Conservation (phyloP, 2,797 vertebrate genomes). For the Sciurus carolinensis region DNA sequence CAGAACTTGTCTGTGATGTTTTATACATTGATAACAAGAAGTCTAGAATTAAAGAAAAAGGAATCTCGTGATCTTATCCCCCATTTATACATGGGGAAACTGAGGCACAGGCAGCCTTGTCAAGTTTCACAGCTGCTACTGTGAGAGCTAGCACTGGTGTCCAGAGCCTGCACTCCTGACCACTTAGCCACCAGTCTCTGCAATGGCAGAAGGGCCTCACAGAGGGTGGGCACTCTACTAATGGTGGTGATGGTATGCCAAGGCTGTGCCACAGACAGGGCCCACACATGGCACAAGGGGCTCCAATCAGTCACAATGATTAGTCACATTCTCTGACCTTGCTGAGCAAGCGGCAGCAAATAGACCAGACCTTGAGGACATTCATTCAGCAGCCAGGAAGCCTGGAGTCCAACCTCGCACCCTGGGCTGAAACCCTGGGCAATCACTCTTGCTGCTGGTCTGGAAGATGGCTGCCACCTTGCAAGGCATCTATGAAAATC, state of each 20-base stretch:
- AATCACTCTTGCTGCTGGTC: neutral
- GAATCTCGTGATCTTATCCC: neutral
- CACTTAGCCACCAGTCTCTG: neutral
- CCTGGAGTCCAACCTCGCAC: neutral
- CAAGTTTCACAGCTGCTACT: neutral
- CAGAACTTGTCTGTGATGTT: neutral
- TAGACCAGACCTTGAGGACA: neutral
- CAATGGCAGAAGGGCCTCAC: neutral
- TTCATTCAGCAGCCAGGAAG: neutral
- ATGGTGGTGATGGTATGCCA: neutral
- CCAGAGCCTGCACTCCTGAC: neutral
- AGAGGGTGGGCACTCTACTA: neutral
- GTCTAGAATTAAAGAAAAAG: neutral
- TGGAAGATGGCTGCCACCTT: neutral
- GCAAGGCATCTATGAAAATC: neutral
- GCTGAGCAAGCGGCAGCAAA: neutral
- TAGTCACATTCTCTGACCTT: neutral
- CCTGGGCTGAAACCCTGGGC: neutral
- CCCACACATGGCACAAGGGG: neutral
- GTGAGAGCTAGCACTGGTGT: neutral
- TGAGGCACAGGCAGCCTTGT: neutral
- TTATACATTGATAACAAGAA: neutral
- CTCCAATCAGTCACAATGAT: neutral
- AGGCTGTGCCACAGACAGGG: neutral
- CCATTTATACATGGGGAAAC: conserved; percentile 35